Base-by-base conservation (phyloP, 2,797 vertebrate species). In the Melanotaenia pygmaea region DNA sequence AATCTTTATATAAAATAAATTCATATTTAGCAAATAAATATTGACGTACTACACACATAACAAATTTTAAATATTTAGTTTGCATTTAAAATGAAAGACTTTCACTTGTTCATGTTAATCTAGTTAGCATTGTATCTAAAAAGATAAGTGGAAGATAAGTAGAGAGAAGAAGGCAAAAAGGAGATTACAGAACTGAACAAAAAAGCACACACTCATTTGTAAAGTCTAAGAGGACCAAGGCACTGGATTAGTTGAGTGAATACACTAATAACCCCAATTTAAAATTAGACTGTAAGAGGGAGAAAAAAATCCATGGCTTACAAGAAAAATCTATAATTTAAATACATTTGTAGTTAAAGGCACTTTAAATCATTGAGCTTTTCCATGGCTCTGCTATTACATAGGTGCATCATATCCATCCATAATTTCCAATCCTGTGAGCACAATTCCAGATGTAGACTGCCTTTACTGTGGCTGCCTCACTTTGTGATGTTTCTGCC, bases 381-480 rank as follows among this genome's bases (percentile, higher is more conserved):
- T 80, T 65, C 63, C 24, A n/a, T 50, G 59, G 65, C 22, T 47
- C 51, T 12, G 24, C 22, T 77, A 85, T 89, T 84, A 85, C 50
- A 9, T 76, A 79, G 85, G 59, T 69, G 72, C 57, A 58, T 72
- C 30, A 28, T 59, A 72, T 66, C 71, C 59, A 67, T 86, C 73
- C 64, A 75, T 63, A 60, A 82, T 85, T 86, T 86, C 84, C 85
- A 66, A 67, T 75, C 70, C 70, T 32, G 3, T 67, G 64, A 91
- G 80, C 67, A 70, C 37, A 74, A 66, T 81, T 85, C 88, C 90
- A 91, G 83, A 90, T 88, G 89, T 67, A 22, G 62, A 28, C 59
- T 6, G 2, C 67, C 53, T 77, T 73, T 43, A 12, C 74, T 45
- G 28, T 16, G 67, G 64, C 58, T 53, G 64, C 62, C 62, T 69